These are phyloP conservation scores for Drosophila merina DNA, from an alignment of 2,888 invertebrate genomes.

Conservation along the genomic window DNA sequence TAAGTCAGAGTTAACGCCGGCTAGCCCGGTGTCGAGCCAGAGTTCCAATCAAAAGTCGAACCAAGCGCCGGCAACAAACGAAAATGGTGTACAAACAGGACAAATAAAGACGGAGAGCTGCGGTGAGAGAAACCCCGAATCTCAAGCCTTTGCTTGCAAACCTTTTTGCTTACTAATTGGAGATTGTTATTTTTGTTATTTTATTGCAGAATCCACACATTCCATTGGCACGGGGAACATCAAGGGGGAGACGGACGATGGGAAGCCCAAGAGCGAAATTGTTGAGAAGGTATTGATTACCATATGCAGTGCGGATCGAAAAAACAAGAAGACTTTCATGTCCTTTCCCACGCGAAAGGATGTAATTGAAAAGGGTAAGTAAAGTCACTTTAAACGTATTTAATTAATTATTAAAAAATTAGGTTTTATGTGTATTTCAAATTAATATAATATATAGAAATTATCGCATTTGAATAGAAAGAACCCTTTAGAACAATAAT, in stretches of 20 bases:
- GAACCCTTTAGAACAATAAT: no score
- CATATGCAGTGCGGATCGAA: conserved; percentile 72
- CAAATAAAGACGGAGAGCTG: conserved; percentile 66
- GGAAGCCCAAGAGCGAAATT: conserved; percentile 59
- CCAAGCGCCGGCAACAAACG: conserved; percentile 64
- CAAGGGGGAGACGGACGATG: conserved; percentile 47
- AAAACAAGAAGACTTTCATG: conserved; percentile 72
- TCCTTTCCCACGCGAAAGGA: conserved; percentile 72
- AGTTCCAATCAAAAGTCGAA: conserved; percentile 23
- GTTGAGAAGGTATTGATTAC: conserved; percentile 72
- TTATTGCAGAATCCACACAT: conserved; percentile 30
- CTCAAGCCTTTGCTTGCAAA: neutral
- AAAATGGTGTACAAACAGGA: conserved; percentile 78
- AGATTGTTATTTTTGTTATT: conserved; percentile 1
- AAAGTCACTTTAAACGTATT: neutral
- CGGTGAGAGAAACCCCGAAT: conserved; percentile 26
- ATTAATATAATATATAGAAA: no score
- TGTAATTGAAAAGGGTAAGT: conserved; percentile 64
- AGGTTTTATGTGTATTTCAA: no score
- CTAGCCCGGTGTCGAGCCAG: conserved; percentile 13
- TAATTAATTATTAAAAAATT: no score
- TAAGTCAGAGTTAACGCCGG: conserved; percentile 37
- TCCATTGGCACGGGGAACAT: conserved; percentile 20
- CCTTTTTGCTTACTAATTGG: neutral
- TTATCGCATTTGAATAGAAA: no score